phyloP scores from a whole-genome alignment of 2,113 vertebrate genomes.

The Nannospalax galili region DNA sequence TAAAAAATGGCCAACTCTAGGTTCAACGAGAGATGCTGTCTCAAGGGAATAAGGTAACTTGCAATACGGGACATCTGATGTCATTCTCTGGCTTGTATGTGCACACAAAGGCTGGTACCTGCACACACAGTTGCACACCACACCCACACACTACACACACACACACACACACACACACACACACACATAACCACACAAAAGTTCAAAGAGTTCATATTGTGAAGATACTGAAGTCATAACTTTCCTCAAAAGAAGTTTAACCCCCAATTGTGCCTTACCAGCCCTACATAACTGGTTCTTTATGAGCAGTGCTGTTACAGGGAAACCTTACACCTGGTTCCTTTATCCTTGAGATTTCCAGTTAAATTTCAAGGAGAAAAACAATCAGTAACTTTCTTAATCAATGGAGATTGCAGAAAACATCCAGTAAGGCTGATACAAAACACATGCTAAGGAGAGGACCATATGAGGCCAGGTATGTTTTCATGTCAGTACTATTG shows the following conservation, averaged over 20 bases:
- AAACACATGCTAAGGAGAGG: slow-evolving; percentile 66
- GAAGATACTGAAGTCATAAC: not conserved
- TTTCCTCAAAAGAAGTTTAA: slow-evolving; percentile 29
- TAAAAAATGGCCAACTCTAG: too few species aligned
- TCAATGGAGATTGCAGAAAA: slow-evolving; percentile 60
- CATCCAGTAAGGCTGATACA: slow-evolving; percentile 18
- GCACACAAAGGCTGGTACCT: too few species aligned
- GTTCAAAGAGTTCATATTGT: not conserved
- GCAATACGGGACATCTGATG: too few species aligned
- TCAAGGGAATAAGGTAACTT: too few species aligned
- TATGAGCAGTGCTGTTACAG: not conserved
- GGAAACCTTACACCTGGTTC: not conserved
- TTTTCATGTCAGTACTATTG: slow-evolving; percentile 20
- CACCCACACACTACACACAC: not conserved
- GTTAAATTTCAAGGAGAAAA: slow-evolving; percentile 38
- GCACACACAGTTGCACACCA: too few species aligned
- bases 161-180: not conserved
- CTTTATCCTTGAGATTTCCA: slow-evolving; percentile 24
- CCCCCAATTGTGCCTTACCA: not conserved
- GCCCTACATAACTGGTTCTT: not conserved
- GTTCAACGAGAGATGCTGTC: too few species aligned
- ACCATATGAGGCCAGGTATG: slow-evolving; percentile 46
- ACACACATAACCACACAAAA: not conserved
- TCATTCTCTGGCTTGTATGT: too few species aligned
- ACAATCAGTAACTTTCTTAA: slow-evolving; percentile 44